A percentile compares a stretch with the other conserved stretches of the same genome.
Evolutionary conservation across 2,113 vertebrate genomes (phyloP).

Genomic region (Prinia subflava): DNA sequence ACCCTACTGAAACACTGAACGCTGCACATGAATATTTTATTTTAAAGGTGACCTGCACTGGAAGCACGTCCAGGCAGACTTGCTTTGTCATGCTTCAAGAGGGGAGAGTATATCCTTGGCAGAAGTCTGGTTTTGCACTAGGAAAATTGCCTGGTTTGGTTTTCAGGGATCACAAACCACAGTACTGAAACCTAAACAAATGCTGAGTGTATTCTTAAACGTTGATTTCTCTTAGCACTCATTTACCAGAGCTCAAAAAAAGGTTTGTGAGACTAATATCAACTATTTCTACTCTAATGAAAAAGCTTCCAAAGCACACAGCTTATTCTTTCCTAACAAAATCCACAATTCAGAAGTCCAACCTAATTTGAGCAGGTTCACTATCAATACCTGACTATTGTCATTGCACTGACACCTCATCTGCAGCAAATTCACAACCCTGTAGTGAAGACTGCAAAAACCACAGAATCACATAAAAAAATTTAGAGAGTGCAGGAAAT

Average conservation of each 20-base stretch:
- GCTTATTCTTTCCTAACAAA: neutral
- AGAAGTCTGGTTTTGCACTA: neutral
- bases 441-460: neutral
- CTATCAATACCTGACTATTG: neutral
- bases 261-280: neutral
- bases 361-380: neutral
- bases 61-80: neutral
- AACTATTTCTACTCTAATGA: neutral
- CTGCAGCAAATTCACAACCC: neutral
- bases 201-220: neutral
- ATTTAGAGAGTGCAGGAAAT: neutral
- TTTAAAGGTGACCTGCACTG: constrained; percentile 47
- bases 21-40: constrained; percentile 20
- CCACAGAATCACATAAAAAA: neutral
- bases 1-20: constrained; percentile 2
- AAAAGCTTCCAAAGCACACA: neutral
- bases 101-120: neutral
- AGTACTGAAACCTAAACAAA: neutral
- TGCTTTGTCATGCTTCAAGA: constrained; percentile 31
- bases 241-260: neutral
- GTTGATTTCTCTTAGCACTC: neutral
- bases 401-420: neutral
- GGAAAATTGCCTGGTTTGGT: neutral
- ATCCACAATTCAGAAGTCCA: neutral
- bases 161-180: neutral